Evolutionary conservation across 1,140 invertebrate species (phyloP), one percentile per base, ranked within the genome.

Genomic region (Pogonus chalceus): DNA sequence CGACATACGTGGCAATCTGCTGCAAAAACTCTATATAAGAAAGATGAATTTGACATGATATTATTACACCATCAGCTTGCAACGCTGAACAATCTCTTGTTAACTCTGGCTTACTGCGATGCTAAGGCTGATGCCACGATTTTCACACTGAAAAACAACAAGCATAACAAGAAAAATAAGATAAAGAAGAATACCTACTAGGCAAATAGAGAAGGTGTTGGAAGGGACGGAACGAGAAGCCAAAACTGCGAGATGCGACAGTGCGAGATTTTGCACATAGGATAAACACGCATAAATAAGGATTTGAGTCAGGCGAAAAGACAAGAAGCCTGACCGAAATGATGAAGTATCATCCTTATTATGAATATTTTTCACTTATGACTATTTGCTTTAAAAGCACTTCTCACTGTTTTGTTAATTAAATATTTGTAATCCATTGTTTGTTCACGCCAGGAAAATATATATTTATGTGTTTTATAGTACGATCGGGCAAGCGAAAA

Each of bases 21-120:
- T 7, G 26, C 26, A 31, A 31, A 31, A 43, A 43, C 37, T 43
- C 4, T 16, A 18, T 43, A 43, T 16, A 43, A 43, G 37, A 43
- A 43, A 43, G 37, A 43, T 43, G 37, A 43, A 43, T 43, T 43
- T 43, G 37, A 43, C 37, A 16, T 43, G 37, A 43, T 43, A 43
- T 43, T 43, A 43, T 43, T 43, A 43, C 37, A 43, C 37, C 37
- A 43, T 43, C 37, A 43, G 37, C 18, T 18, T 43, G 18, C 37
- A 9, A 16, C 18, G 37, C 14, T 43, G 37, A 43, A 43, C 37
- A 43, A 43, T 43, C 37, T 43, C 37, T 43, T 43, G 37, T 43
- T 43, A 43, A 43, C 37, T 43, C 18, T 43, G 37, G 37, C 37
- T 43, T 43, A 43, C 18, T n/a, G n/a, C n/a, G n/a, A 16, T 43